Evolutionary conservation across 2,797 vertebrate species (phyloP), one percentile per base, ranked within the genome.

Genomic region (Cuniculus paca): DNA sequence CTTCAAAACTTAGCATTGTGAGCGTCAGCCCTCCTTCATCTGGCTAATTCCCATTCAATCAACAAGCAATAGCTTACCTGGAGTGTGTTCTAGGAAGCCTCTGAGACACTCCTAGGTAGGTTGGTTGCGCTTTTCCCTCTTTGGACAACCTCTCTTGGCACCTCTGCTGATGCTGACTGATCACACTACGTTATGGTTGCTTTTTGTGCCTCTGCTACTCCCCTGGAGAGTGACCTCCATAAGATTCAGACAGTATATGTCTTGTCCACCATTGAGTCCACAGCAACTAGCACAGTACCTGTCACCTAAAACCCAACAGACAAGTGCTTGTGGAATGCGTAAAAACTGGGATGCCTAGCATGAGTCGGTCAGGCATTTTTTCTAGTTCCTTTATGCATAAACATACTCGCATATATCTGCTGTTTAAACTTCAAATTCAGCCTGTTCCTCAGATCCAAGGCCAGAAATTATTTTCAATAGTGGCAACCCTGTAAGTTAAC

Each of bases 381-480:
- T 56, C 12, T 4, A 45, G 11, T 54, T 96, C 83, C 20, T n/a
- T 65, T 68, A 78, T n/a, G 24, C 2, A 22, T 5, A 94, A 88
- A 45, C n/a, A 82, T 75, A 28, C 19, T 81, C 84, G 79, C 72
- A 34, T 28, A 5, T 52, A 70, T 52, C 39, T 94, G 74, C 24
- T 34, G 92, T 65, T 91, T 56, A 24, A 58, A 28, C 34, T 91
- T 94, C 11, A 50, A 78, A 74, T 85, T 90, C 24, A 80, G 65
- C n/a, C 80, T 91, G 2, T 28, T n/a, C 74, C 60, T 70, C 60
- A 61, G 17, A 97, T 85, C n/a, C 63, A 61, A 94, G 83, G 77
- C 77, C 68, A 95, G 65, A 88, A 80, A 92, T 89, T 94, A 93
- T 90, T 94, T 72, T 90, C 93, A 94, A 36, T 58, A 91, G 84